Evolutionary conservation across 37 sponge, comb jelly and placozoan species (phyloP).

Genomic region (Eunapius fragilis): DNA sequence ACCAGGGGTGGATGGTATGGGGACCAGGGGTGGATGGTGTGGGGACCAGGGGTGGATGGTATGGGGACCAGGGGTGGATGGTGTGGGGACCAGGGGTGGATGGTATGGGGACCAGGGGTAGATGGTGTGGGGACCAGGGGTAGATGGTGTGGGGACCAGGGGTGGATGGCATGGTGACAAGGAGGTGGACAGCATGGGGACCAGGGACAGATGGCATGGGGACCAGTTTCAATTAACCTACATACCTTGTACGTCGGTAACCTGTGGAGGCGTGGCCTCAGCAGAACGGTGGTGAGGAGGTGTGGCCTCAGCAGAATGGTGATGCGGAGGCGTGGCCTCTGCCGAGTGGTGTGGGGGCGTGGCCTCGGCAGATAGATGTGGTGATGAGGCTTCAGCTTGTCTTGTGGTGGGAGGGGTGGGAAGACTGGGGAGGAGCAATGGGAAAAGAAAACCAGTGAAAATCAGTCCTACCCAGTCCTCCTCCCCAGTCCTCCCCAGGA

Average conservation of each 20-base stretch:
- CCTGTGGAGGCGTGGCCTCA: too few relatives aligned
- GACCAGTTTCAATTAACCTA: too few relatives aligned
- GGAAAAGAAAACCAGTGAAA: not conserved
- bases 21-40: not conserved
- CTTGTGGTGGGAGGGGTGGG: not conserved
- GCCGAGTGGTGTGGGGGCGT: not conserved
- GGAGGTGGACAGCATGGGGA: not conserved
- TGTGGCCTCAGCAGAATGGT: too few relatives aligned
- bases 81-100: not conserved
- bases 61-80: not conserved
- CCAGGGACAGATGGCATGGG: not conserved
- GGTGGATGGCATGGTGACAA: not conserved
- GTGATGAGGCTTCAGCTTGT: not conserved
- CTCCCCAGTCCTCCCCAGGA: not conserved
- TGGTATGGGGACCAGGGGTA: not conserved
- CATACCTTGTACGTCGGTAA: too few relatives aligned
- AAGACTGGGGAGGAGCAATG: not conserved
- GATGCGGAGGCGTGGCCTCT: not conserved
- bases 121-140: not conserved
- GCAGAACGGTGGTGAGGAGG: too few relatives aligned
- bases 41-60: not conserved
- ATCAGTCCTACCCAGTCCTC: not conserved
- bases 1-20: not conserved
- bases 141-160: not conserved
- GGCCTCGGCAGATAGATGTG: not conserved